Conservation (phyloP, 2,113 vertebrate genomes). For the Caracal caracal region DNA sequence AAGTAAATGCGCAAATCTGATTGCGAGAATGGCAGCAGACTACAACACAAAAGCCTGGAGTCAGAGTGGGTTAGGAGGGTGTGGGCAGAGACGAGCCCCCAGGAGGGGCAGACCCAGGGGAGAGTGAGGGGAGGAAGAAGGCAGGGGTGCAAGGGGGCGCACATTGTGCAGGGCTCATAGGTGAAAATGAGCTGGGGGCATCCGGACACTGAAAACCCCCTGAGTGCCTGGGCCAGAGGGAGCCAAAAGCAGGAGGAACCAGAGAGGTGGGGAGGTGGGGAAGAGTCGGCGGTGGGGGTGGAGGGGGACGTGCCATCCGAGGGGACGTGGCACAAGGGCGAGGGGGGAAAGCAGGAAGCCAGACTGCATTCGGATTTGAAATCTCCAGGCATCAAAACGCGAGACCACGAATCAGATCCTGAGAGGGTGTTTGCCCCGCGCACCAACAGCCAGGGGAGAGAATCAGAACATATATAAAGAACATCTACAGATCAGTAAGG, state of each 20-base stretch:
- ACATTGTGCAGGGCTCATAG: rapidly evolving
- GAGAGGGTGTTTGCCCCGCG: rapidly evolving
- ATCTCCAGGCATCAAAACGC: rapidly evolving
- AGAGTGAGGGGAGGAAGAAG: too few species aligned
- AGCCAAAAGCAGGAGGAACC: neutral
- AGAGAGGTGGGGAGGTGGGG: rapidly evolving
- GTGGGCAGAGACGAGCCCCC: neutral
- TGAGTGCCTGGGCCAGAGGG: neutral
- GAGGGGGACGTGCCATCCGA: too few species aligned
- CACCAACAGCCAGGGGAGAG: neutral
- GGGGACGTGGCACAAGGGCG: neutral
- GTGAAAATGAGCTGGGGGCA: neutral
- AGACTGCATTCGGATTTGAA: rapidly evolving
- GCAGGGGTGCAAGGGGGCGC: rapidly evolving
- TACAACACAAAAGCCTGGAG: neutral
- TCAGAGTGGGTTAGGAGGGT: rapidly evolving
- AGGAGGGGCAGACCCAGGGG: neutral
- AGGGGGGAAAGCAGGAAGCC: too few species aligned
- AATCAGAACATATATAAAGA: neutral
- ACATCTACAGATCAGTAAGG: neutral
- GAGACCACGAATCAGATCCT: neutral
- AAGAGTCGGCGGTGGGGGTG: rapidly evolving
- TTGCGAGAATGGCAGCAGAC: rapidly evolving
- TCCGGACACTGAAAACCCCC: neutral
- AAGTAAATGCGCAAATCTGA: neutral